Evolutionary conservation across 35 echinoderm and acorn worm genomes (phyloP).

Genomic region (Lytechinus variegatus): DNA sequence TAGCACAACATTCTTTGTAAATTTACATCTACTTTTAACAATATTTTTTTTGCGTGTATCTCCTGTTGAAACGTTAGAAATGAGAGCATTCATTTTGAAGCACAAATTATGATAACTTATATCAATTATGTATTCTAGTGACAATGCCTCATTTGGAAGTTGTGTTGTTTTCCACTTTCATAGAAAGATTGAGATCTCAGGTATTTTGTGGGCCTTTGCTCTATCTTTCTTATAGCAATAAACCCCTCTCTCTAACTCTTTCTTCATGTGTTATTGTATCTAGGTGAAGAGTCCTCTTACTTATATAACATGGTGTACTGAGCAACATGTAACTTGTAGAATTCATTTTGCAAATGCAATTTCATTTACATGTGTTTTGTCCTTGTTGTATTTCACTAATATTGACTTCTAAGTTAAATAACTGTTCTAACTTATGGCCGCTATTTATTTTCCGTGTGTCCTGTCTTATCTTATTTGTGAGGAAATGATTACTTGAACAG

Average conservation of each 20-base stretch:
- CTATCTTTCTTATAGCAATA: background rate
- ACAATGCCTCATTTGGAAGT: too few species aligned
- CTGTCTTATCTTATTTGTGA: background rate
- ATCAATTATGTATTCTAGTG: too few species aligned
- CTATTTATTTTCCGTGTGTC: background rate
- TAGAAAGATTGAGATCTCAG: background rate
- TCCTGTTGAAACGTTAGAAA: too few species aligned
- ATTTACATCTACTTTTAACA: background rate
- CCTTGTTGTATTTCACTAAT: background rate
- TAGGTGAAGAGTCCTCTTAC: background rate
- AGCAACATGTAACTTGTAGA: background rate
- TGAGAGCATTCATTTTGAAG: too few species aligned
- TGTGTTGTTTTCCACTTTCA: background rate
- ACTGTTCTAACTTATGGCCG: background rate
- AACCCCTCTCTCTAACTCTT: background rate
- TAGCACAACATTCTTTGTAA: background rate
- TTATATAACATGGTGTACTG: background rate
- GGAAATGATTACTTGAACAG: background rate
- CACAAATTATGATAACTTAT: too few species aligned
- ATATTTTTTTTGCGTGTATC: background rate
- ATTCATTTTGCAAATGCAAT: background rate
- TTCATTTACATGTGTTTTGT: too few species aligned
- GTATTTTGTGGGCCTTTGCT: background rate
- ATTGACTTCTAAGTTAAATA: background rate
- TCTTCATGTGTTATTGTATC: background rate